Conservation (phyloP, 37 sponge, comb jelly and placozoan genomes). For the Haliclona indistincta region DNA sequence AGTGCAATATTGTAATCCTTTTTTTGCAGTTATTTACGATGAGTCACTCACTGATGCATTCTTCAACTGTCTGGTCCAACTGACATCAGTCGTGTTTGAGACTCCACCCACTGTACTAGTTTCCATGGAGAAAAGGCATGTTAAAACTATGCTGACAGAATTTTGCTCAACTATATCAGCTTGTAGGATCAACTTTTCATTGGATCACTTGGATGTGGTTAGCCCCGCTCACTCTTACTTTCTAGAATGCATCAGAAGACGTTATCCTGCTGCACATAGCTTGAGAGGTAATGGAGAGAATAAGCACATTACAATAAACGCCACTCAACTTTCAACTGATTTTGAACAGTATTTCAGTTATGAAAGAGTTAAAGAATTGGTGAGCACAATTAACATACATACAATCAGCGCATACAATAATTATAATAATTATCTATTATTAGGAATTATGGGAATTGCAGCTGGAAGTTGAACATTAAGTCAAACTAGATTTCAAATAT, state of each 20-base stretch:
- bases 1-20: neutral
- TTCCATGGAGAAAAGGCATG: constrained; percentile 48
- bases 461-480: neutral
- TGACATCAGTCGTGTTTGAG: neutral
- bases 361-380: constrained; percentile 44
- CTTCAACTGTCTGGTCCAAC: constrained; percentile 24
- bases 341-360: constrained; percentile 30
- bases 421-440: neutral
- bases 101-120: constrained; percentile 6
- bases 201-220: constrained; percentile 40
- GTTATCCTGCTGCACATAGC: neutral
- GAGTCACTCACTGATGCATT: constrained; percentile 47
- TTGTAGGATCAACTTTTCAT: constrained; percentile 42
- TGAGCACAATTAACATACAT: neutral
- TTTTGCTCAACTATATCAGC: neutral
- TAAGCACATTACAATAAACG: constrained; percentile 1
- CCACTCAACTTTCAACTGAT: constrained; percentile 2
- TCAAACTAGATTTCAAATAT: too few relatives aligned
- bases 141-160: neutral
- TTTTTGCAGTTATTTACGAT: constrained; percentile 40
- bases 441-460: neutral
- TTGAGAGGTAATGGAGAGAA: neutral
- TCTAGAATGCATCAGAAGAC: too few relatives aligned
- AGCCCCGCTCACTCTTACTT: constrained; percentile 41
- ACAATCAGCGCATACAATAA: neutral